Evolutionary conservation across 2,113 vertebrate genomes (phyloP), one percentile per base, ranked within the genome.

Genomic region (Gasterosteus aculeatus): DNA sequence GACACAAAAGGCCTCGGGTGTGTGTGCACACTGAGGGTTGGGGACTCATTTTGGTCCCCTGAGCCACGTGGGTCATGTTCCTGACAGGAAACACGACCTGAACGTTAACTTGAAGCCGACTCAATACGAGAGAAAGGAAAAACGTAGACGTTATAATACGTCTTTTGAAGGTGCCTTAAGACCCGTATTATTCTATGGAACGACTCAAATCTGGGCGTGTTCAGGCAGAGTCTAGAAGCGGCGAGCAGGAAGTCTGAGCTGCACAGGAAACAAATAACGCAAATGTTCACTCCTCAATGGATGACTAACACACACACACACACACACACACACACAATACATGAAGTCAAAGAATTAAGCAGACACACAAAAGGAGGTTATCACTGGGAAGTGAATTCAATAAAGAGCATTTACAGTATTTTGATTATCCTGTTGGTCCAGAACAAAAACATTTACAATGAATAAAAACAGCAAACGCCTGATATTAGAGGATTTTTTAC

Each of bases 1-100:
- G 22, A 33, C 33, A 76, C 83, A 91, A 85, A 56, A 83, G 81
- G 51, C 33, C 22, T 69, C 44, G 69, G 85, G 70, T 82, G 11
- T 60, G 39, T 3, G 41, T 69, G 68, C 49, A 44, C 33, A 8
- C 35, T 51, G 3, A 33, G 2, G 31, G 38, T 9, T 35, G 11
- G 60, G 33, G 60, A 47, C 58, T 41, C 22, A 57, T 16, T 61
- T 4, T 44, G 47, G 12, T 46, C 38, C 49, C 41, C 46, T 47
- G 65, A 58, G 19, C 31, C 62, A 73, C 80, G 73, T 57, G 39
- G 54, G 29, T 14, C 0, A 69, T 3, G 75, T 26, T 39, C 44
- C 42, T 33, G 22, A 64, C 59, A 85, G 84, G 19, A 89, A 73
- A 51, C 26, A 10, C 3, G 1, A 11, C 0, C n/a, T 51, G 19